These are phyloP conservation scores for Drusus annulatus DNA, from an alignment of 1,140 invertebrate species.

Conservation along the genomic window DNA sequence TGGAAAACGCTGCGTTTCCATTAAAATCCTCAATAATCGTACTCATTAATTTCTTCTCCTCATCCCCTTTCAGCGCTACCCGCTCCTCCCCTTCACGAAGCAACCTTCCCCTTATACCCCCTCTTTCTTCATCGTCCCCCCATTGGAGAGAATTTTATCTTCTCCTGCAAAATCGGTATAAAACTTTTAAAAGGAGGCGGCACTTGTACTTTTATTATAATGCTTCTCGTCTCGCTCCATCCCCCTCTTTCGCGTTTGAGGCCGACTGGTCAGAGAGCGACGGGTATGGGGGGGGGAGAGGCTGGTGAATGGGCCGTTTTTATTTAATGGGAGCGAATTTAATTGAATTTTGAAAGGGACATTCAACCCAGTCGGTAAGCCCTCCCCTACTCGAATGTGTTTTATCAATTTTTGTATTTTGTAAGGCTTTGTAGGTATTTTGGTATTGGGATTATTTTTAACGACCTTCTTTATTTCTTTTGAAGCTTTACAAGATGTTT, in stretches of 20 bases:
- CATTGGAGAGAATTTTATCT: conserved; percentile 59
- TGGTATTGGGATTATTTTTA: no score
- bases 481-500: no score
- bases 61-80: conserved; percentile 3
- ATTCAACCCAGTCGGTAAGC: conserved; percentile 9
- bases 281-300: background rate
- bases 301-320: conserved; percentile 44
- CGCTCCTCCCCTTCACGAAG: background rate
- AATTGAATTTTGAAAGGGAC: conserved; percentile 54
- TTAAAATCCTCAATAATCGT: conserved; percentile 58
- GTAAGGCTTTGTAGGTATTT: no score
- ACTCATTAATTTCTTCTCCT: conserved; percentile 54
- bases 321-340: conserved; percentile 55
- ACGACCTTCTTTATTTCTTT: no score
- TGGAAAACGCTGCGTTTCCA: background rate
- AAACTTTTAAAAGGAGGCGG: conserved; percentile 58
- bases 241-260: background rate
- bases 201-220: conserved; percentile 45
- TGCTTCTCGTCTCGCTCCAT: background rate
- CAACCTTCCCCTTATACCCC: background rate
- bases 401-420: conserved; percentile 19
- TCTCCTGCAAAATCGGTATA: conserved; percentile 54
- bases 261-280: conserved; percentile 12
- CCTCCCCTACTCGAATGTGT: background rate
- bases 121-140: conserved; percentile 34